Conservation (phyloP, 2,113 vertebrate genomes). For the Sclerurus mexicanus region DNA sequence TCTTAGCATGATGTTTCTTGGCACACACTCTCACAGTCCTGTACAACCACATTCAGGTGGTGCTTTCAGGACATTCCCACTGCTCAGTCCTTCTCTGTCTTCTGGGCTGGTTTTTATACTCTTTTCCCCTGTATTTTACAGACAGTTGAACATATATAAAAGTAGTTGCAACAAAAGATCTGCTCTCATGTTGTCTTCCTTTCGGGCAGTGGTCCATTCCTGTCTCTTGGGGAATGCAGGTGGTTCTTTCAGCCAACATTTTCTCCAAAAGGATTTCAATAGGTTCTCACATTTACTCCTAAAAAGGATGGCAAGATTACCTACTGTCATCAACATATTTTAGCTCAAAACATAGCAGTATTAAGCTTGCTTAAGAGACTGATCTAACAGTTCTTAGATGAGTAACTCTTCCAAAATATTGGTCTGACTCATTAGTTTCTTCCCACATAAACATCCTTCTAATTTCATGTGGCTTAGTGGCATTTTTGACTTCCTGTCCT, state of each 20-base stretch:
- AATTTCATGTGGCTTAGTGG: not conserved
- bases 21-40: not conserved
- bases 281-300: not conserved
- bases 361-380: not conserved
- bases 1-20: not conserved
- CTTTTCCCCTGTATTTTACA: slow-evolving; percentile 8
- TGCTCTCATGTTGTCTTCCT: not conserved
- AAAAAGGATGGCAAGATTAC: not conserved
- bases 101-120: not conserved
- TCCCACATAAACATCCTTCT: not conserved
- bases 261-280: not conserved
- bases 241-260: not conserved
- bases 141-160: slow-evolving; percentile 24
- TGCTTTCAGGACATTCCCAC: not conserved
- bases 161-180: not conserved
- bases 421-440: slow-evolving; percentile 32
- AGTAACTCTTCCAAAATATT: slow-evolving; percentile 34
- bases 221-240: not conserved
- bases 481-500: slow-evolving; percentile 31
- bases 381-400: slow-evolving; percentile 8
- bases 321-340: not conserved
- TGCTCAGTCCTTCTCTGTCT: not conserved
- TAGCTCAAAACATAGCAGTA: not conserved
- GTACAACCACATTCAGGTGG: not conserved
- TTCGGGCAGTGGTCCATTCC: not conserved